Evolutionary conservation across 2,888 invertebrate species (phyloP).

Genomic region (Rhingia campestris): DNA sequence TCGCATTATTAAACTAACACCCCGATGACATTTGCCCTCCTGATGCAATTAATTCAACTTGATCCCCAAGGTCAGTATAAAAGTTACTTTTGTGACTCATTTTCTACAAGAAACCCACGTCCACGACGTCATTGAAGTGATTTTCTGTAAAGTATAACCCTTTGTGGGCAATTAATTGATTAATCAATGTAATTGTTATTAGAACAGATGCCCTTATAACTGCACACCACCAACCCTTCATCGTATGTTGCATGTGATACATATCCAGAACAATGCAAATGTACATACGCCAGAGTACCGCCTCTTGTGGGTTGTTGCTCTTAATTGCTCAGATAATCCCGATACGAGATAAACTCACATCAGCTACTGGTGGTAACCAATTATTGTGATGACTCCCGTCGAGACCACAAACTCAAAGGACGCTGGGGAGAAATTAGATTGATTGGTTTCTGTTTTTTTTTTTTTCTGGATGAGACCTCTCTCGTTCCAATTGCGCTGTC

Average conservation of each 20-base stretch:
- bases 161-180: constrained; percentile 54
- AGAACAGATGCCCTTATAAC: constrained; percentile 40
- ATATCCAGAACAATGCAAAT: constrained; percentile 15
- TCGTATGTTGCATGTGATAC: not conserved
- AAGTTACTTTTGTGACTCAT: not conserved
- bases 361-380: constrained; percentile 31
- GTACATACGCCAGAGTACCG: constrained; percentile 11
- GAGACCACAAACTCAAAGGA: constrained; percentile 9
- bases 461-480: constrained; percentile 27
- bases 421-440: constrained; percentile 16
- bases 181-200: constrained; percentile 58
- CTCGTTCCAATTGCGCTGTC: constrained; percentile 50
- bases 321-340: constrained; percentile 70
- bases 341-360: constrained; percentile 20
- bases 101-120: not conserved
- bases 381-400: constrained; percentile 40
- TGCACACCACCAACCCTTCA: not conserved
- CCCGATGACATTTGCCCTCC: constrained; percentile 7
- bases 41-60: constrained; percentile 4
- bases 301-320: constrained; percentile 31
- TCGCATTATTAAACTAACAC: not conserved
- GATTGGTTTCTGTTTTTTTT: constrained; percentile 21
- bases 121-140: constrained; percentile 19
- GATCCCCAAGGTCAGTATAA: constrained; percentile 24
- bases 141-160: constrained; percentile 1